Conservation (phyloP, 2,888 invertebrate genomes). For the Argyresthia goedartella region DNA sequence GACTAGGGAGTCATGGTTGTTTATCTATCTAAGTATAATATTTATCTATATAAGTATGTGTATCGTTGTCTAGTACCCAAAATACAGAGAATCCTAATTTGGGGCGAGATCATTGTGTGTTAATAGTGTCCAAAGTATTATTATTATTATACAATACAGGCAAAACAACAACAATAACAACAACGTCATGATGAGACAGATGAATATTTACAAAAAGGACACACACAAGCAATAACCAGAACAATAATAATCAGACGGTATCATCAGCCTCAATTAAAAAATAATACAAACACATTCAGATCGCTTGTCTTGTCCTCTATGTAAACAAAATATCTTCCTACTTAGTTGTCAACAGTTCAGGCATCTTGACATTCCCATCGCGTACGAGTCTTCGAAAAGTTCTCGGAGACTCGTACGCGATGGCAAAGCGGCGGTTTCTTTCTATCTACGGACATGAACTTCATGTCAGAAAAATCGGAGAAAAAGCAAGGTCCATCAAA, state of each 20-base stretch:
- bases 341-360: conserved; percentile 10
- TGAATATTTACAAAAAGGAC: neutral
- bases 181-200: neutral
- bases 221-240: neutral
- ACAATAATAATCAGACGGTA: neutral
- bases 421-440: conserved; percentile 16
- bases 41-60: too few relatives aligned
- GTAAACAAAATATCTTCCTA: neutral
- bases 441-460: conserved; percentile 13
- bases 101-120: too few relatives aligned
- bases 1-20: too few relatives aligned
- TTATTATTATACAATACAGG: too few relatives aligned
- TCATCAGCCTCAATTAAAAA: neutral
- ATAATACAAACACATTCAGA: too few relatives aligned
- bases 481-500: neutral
- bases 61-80: too few relatives aligned
- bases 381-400: too few relatives aligned
- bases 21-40: too few relatives aligned
- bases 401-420: conserved; percentile 15
- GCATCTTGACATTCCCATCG: conserved; percentile 3
- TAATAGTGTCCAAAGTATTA: too few relatives aligned
- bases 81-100: too few relatives aligned
- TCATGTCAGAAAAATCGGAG: neutral
- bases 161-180: too few relatives aligned
- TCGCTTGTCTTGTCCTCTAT: neutral